Evolutionary conservation across 2,888 invertebrate genomes (phyloP).

Genomic region (Ypsolopha scabrella): DNA sequence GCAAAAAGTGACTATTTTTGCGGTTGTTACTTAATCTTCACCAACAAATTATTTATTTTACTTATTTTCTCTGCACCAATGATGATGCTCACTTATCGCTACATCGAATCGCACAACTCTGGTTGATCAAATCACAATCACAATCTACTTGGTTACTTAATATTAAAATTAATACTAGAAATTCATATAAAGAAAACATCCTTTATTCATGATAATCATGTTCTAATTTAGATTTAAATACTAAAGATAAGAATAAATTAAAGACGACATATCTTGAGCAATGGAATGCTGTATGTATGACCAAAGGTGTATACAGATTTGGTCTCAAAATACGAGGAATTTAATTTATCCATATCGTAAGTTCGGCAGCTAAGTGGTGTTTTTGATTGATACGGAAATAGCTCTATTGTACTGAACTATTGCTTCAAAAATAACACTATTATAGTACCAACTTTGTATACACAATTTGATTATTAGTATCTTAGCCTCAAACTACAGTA

Average conservation of each 20-base stretch:
- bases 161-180: too few species aligned
- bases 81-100: too few species aligned
- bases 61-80: too few species aligned
- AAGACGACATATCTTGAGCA: neutral
- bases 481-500: neutral
- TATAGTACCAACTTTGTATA: slow-evolving; percentile 7
- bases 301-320: too few species aligned
- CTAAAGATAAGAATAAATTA: slow-evolving; percentile 2
- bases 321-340: slow-evolving; percentile 1
- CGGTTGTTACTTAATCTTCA: too few species aligned
- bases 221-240: slow-evolving; percentile 5
- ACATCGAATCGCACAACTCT: too few species aligned
- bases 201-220: slow-evolving; percentile 36
- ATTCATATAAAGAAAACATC: slow-evolving; percentile 34
- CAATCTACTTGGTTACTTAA: too few species aligned
- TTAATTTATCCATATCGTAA: slow-evolving; percentile 12
- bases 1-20: too few species aligned
- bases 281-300: too few species aligned
- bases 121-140: too few species aligned
- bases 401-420: neutral
- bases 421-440: neutral
- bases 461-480: neutral
- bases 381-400: slow-evolving; percentile 3
- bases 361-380: slow-evolving; percentile 17
- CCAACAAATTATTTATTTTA: too few species aligned